phyloP scores from a whole-genome alignment of 2,797 vertebrate genomes.

The Parotocinclus haroldoi region DNA sequence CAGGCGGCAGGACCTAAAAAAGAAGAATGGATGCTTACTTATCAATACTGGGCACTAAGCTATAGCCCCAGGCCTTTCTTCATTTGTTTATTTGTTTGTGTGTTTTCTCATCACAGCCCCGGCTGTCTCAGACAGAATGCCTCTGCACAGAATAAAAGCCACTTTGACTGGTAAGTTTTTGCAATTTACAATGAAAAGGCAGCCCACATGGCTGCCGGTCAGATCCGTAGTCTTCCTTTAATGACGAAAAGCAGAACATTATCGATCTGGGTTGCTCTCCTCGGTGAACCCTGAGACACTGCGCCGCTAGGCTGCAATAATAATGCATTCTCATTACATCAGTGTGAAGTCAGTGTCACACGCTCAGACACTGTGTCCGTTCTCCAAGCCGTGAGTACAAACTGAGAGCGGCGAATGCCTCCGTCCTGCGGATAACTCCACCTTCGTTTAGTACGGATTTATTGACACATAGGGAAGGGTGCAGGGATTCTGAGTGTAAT shows the following conservation, averaged over 20 bases:
- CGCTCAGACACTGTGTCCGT: no score
- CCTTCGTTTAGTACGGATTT: background rate
- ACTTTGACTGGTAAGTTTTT: slow-evolving; percentile 84
- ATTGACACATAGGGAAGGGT: background rate
- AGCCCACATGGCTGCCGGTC: background rate
- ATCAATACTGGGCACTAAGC: slow-evolving; percentile 1
- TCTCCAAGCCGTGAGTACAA: no score
- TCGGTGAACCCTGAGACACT: slow-evolving; percentile 7
- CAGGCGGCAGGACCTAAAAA: slow-evolving; percentile 6
- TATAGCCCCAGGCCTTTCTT: background rate
- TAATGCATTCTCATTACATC: slow-evolving; percentile 25
- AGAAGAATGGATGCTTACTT: slow-evolving; percentile 12
- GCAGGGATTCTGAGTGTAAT: slow-evolving; percentile 10
- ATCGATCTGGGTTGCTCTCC: slow-evolving; percentile 6
- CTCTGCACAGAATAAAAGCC: slow-evolving; percentile 68
- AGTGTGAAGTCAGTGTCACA: background rate
- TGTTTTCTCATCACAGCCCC: slow-evolving; percentile 54
- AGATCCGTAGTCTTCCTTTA: slow-evolving; percentile 11
- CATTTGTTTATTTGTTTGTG: slow-evolving; percentile 23
- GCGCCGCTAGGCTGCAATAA: slow-evolving; percentile 15
- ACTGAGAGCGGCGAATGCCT: no score
- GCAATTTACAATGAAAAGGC: background rate
- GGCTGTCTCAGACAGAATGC: slow-evolving; percentile 77
- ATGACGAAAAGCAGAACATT: background rate
- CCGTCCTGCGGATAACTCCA: no score